These are phyloP conservation scores for Globodera rostochiensis DNA, from an alignment of 1,140 invertebrate species.

Conservation along the genomic window DNA sequence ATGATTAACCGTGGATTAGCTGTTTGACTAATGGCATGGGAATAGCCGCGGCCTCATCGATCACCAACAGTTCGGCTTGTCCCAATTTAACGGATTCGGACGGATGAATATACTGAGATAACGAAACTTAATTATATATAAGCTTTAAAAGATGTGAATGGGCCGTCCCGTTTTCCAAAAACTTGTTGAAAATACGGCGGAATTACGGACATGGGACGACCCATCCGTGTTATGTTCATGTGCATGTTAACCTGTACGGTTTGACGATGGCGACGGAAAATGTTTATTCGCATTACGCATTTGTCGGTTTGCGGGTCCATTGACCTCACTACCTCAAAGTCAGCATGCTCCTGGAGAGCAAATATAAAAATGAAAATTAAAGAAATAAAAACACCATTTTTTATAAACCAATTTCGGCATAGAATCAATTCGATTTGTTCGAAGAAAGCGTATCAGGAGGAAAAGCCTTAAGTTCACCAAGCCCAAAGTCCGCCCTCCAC, in stretches of 20 bases:
- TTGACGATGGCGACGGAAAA: conserved; percentile 87
- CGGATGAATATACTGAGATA: conserved; percentile 85
- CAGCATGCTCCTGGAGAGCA: conserved; percentile 80
- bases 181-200: too few relatives aligned
- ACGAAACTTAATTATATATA: too few relatives aligned
- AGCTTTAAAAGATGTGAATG: too few relatives aligned
- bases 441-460: too few relatives aligned
- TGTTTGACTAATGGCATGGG: conserved; percentile 82
- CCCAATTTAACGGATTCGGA: conserved; percentile 83
- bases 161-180: too few relatives aligned
- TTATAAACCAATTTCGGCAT: not conserved
- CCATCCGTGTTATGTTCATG: not conserved
- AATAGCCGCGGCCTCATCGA: conserved; percentile 98
- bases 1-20: conserved; percentile 50
- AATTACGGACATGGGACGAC: too few relatives aligned
- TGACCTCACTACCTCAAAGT: conserved; percentile 93
- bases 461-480: not conserved
- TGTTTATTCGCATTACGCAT: conserved; percentile 88
- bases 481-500: conserved; percentile 15
- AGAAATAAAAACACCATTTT: too few relatives aligned
- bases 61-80: conserved; percentile 90
- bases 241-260: conserved; percentile 79
- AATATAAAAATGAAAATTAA: not conserved
- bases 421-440: not conserved
- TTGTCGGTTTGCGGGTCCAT: conserved; percentile 89